These are phyloP conservation scores for Druon quercuslanigerum DNA, from an alignment of 1,140 invertebrate genomes.

Conservation along the genomic window DNA sequence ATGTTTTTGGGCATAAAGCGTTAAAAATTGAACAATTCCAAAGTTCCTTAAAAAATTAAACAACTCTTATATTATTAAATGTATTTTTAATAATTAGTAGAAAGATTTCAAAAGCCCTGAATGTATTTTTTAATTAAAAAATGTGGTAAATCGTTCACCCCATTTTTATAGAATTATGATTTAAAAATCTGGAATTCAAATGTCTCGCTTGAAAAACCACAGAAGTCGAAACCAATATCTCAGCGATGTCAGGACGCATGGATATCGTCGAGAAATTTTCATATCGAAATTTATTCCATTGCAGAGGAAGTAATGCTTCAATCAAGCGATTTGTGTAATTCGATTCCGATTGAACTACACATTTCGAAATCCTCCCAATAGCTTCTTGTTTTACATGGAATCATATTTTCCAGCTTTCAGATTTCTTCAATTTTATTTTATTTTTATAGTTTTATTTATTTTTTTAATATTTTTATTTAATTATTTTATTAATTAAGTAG, in stretches of 20 bases:
- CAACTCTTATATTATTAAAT: too few species aligned
- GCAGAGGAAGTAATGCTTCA: slow-evolving; percentile 26
- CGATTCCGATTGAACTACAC: slow-evolving; percentile 2
- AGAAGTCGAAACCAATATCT: slow-evolving; percentile 8
- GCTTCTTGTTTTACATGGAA: slow-evolving; percentile 6
- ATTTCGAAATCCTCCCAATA: neutral
- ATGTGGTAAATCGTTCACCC: neutral
- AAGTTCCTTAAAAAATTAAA: too few species aligned
- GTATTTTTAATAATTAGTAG: too few species aligned
- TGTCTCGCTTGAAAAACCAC: neutral
- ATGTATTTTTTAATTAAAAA: too few species aligned
- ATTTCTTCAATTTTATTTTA: neutral
- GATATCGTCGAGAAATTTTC: slow-evolving; percentile 18
- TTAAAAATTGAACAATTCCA: too few species aligned
- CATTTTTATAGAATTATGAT: neutral
- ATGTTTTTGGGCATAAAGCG: too few species aligned
- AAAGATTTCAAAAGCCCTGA: too few species aligned
- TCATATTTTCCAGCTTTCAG: neutral
- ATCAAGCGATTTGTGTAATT: slow-evolving; percentile 18
- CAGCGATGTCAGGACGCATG: slow-evolving; percentile 6
- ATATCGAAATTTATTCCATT: slow-evolving; percentile 29
- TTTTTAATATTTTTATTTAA: too few species aligned
- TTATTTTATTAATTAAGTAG: too few species aligned
- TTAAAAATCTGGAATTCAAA: slow-evolving; percentile 25
- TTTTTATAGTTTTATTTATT: too few species aligned